Conservation (phyloP, 2,797 vertebrate species). For the Kryptolebias ocellatus region DNA sequence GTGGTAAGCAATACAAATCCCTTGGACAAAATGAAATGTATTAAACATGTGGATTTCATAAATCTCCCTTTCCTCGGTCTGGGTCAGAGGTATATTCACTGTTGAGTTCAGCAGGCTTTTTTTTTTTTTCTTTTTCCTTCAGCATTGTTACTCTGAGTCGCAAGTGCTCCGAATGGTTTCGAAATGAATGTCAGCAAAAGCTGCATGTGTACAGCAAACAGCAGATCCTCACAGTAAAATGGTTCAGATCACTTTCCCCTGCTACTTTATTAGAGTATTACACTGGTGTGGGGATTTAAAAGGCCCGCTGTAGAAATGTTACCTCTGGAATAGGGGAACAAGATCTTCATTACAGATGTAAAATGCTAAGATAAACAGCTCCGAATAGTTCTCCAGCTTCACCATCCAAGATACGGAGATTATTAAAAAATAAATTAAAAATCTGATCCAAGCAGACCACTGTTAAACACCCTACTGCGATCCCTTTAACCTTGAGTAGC, state of each 20-base stretch:
- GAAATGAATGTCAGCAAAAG: conserved; percentile 81
- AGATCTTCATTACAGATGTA: conserved; percentile 36
- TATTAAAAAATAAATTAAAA: neutral
- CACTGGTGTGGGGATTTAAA: conserved; percentile 55
- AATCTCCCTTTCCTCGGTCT: conserved; percentile 78
- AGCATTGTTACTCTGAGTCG: conserved; percentile 71
- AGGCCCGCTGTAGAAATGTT: conserved; percentile 52
- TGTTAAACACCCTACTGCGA: conserved; percentile 79
- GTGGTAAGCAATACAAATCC: conserved; percentile 83
- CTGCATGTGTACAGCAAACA: conserved; percentile 64
- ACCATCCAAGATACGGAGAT: conserved; percentile 44
- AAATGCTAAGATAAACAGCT: conserved; percentile 45
- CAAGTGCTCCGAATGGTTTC: conserved; percentile 68
- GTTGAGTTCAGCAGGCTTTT: conserved; percentile 74
- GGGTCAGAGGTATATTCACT: conserved; percentile 81
- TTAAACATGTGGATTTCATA: conserved; percentile 88
- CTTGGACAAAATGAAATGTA: conserved; percentile 87
- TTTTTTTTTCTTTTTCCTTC: conserved; percentile 39
- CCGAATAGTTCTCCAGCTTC: conserved; percentile 33
- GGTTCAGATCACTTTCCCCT: conserved; percentile 73
- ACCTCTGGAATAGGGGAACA: conserved; percentile 33
- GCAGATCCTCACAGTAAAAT: conserved; percentile 68
- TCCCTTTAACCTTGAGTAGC: conserved; percentile 81
- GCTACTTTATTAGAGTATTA: conserved; percentile 66
- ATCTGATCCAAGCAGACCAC: conserved; percentile 46